Evolutionary conservation across 1,140 invertebrate species (phyloP).

Genomic region (Tetraneura akinire): DNA sequence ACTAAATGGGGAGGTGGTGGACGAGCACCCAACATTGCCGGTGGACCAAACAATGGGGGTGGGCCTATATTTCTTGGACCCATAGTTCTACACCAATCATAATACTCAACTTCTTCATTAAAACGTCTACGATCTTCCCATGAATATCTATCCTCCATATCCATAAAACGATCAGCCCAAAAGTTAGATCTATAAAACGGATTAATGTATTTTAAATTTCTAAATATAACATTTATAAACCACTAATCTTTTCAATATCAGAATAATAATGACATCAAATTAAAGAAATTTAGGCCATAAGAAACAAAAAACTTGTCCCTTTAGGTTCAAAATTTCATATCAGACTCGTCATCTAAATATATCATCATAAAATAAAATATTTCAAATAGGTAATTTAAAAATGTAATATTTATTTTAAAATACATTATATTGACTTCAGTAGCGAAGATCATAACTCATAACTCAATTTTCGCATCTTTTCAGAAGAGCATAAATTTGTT

Average conservation of each 20-base stretch:
- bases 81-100: conserved; percentile 75
- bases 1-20: conserved; percentile 48
- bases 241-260: background rate
- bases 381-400: no score
- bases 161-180: conserved; percentile 63
- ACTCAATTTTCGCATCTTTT: no score
- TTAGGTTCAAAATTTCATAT: background rate
- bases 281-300: conserved; percentile 10
- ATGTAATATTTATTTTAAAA: no score
- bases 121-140: conserved; percentile 84
- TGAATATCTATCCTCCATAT: conserved; percentile 77
- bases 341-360: conserved; percentile 41
- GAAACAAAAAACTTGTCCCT: conserved; percentile 21
- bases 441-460: no score
- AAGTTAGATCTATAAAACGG: conserved; percentile 34
- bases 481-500: no score
- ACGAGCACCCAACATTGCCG: conserved; percentile 26
- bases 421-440: no score
- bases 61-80: conserved; percentile 61
- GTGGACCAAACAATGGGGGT: conserved; percentile 41
- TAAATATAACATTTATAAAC: background rate
- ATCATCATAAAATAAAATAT: background rate
- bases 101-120: conserved; percentile 80
- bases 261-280: conserved; percentile 38
- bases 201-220: conserved; percentile 30